These are phyloP conservation scores for Fulica atra DNA, from an alignment of 2,113 vertebrate species.

Conservation along the genomic window DNA sequence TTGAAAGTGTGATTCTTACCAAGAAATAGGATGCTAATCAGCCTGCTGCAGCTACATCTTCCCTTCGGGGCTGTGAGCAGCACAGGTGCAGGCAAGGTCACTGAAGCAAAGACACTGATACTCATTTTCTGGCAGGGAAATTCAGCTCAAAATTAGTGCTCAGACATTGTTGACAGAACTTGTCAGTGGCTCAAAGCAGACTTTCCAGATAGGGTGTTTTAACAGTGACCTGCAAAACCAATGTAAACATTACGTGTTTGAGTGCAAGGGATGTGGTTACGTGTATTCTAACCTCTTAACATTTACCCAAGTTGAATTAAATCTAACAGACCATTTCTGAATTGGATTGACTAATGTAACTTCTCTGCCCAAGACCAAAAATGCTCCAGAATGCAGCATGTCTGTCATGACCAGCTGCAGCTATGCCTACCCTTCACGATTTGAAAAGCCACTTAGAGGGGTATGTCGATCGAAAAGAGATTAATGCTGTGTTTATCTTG, in stretches of 20 bases:
- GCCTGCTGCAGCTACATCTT: neutral
- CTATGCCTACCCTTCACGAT: neutral
- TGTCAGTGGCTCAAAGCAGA: neutral
- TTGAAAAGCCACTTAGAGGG: neutral
- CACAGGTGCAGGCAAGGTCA: neutral
- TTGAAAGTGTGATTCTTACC: neutral
- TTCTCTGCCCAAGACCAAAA: neutral
- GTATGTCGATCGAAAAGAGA: neutral
- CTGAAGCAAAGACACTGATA: neutral
- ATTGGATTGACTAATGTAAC: neutral
- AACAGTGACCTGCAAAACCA: neutral
- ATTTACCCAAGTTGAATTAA: slow-evolving; percentile 1
- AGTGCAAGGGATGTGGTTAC: neutral
- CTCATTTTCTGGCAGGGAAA: neutral
- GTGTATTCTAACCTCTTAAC: neutral
- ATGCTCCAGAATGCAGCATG: neutral
- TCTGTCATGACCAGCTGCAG: neutral
- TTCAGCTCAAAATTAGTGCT: neutral
- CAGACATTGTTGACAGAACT: slow-evolving; percentile 17
- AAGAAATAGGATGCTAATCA: neutral
- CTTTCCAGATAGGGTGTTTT: neutral
- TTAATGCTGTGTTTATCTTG: neutral
- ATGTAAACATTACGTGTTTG: neutral
- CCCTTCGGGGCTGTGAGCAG: neutral
- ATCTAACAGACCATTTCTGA: neutral